Base-by-base conservation (phyloP, 2,888 invertebrate genomes). In the Eumerus sabulonum region DNA sequence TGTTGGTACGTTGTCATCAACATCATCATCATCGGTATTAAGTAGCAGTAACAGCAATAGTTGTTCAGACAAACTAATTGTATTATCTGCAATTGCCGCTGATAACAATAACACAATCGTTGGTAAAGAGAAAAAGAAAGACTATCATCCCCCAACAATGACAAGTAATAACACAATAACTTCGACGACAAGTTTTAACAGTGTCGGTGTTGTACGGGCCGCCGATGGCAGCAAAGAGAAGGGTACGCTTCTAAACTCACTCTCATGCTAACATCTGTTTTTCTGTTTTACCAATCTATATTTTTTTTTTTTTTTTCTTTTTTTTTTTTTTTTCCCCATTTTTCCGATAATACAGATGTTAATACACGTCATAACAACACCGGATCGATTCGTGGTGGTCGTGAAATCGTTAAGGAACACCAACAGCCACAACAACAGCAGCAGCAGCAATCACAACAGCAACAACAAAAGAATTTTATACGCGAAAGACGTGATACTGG, bases 151-250 rank as follows among this genome's bases (percentile, higher is more conserved):
- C 38, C 48, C 67, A 56, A 59, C 66, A 66, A 36, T 68, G 18
- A 71, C 48, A 19, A 76, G 14, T 68, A 73, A 48, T 45, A 74
- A 72, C 50, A 71, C 50, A 48, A 48, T 59, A 19, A 16, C 59
- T 11, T 50, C 63, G 27, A 50, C 62, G 19, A 71, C 62, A 70
- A 79, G 74, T 19, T 57, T 36, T 40, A 74, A 13, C 59, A 74
- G 74, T 70, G 63, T 68, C 35, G 40, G 68, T 68, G 48, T 64
- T 9, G 64, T 68, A 40, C 79, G 79, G 68, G 68, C 68, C 79
- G 81, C 83, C 70, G 85, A 85, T 71, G 82, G 83, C 82, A 84
- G 84, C 85, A 88, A 89, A 84, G 88, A 89, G 66, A 88, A 87
- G 84, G 89, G 89, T 88, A 82, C 72, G 77, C 57, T 54, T 50